Evolutionary conservation across 1,140 invertebrate genomes (phyloP).

Genomic region (Neodiprion fabricii): DNA sequence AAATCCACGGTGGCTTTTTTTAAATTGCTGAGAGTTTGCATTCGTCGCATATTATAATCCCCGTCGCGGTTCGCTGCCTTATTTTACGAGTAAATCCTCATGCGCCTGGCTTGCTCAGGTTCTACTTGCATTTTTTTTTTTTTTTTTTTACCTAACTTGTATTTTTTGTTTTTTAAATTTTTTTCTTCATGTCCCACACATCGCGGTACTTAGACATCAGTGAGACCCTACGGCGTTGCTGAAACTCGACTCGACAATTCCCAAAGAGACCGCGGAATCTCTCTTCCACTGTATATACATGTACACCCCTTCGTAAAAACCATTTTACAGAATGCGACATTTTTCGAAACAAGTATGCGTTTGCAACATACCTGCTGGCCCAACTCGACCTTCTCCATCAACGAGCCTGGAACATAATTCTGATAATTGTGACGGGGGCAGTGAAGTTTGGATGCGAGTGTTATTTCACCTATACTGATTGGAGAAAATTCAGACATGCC

Average conservation of each 20-base stretch:
- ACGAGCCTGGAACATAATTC: not conserved
- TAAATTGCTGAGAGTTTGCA: conserved; percentile 26
- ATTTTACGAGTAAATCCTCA: not conserved
- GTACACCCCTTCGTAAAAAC: not conserved
- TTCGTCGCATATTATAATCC: conserved; percentile 27
- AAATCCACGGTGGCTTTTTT: conserved; percentile 18
- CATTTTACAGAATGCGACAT: not conserved
- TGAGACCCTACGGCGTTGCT: conserved; percentile 23
- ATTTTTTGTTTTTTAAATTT: no score
- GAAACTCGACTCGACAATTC: conserved; percentile 37
- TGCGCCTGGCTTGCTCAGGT: no score
- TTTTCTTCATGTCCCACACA: no score
- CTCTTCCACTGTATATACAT: conserved; percentile 15
- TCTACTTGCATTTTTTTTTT: not conserved
- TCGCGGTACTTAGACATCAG: no score
- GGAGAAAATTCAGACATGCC: not conserved
- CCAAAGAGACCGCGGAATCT: conserved; percentile 58
- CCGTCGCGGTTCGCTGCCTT: not conserved
- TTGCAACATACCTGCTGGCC: conserved; percentile 11
- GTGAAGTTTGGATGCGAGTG: not conserved
- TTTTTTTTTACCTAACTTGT: not conserved
- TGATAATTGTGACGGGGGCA: not conserved
- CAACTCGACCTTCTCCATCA: conserved; percentile 26
- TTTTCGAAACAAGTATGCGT: not conserved
- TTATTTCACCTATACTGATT: no score